Base-by-base conservation (phyloP, 1,140 invertebrate species). In the Meloidogyne hapla region DNA sequence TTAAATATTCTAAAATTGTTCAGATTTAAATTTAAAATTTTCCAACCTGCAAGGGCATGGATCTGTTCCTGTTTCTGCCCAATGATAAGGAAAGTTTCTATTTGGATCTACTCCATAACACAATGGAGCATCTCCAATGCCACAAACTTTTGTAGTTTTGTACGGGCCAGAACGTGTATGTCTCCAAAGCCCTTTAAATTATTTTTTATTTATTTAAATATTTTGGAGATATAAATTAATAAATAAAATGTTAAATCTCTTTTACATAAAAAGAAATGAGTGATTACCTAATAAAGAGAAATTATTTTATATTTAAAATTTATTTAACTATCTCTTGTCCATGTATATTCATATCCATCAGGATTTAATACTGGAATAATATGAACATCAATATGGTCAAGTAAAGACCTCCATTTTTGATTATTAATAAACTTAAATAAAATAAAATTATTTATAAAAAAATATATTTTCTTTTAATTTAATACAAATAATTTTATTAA, bases 81-180 rank as follows among this genome's bases (percentile, higher is more conserved):
- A 89, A 64, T 87, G 73, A 66, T 82, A 86, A 40, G 87, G 84
- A 83, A 88, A 89, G 80, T 89, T 89, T 79, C 88, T 80, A 77
- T 89, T 89, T 5, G 86, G 86, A 79, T 89, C 88, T 5, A 84
- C 86, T 33, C 88, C 88, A 48, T 74, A 69, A 77, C 88, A 89
- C 1, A 26, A 13, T 68, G 23, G 28, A 68, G 71, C 26, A 15
- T 48, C 71, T 28, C 78, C 5, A 48, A 15, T 48, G n/a, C 48
- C 48, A n/a, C 48, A 56, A n/a, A 65, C 3, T 6, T 63, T 73
- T 1, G 23, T 5, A 12, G 71, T 38, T 63, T 73, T 73, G 33
- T 56, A 21, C 21, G 76, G 76, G 9, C 76, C 76, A 38, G 74
- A 86, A 71, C 88, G 76, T 6, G 88, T 88, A 69, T 89, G 88